Evolutionary conservation across 2,797 vertebrate species (phyloP).

Genomic region (Eulemur albifrons): DNA sequence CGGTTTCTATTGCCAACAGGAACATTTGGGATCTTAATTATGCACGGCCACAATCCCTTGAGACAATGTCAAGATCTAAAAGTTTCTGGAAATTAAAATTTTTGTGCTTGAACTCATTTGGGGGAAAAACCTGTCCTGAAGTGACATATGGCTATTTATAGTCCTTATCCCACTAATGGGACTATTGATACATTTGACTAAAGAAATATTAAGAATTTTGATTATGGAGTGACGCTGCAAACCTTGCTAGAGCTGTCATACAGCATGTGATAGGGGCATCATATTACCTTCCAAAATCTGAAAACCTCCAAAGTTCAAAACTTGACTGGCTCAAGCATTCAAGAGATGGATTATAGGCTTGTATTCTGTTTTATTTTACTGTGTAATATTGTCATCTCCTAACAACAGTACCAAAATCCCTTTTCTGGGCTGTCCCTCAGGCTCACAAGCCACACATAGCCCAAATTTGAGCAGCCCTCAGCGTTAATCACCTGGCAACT

Average conservation of each 20-base stretch:
- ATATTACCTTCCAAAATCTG: not conserved
- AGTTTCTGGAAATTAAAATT: not conserved
- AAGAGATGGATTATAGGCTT: not conserved
- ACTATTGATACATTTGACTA: not conserved
- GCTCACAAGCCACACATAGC: not conserved
- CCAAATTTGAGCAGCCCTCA: not conserved
- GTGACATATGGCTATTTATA: not conserved
- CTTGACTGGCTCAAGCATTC: accelerated
- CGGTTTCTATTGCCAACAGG: not conserved
- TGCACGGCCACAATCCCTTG: not conserved
- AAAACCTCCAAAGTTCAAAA: not conserved
- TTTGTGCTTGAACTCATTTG: not conserved
- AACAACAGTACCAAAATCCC: not conserved
- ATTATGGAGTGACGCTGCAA: not conserved
- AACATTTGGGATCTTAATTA: not conserved
- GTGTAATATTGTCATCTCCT: not conserved
- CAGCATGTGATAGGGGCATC: accelerated
- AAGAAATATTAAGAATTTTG: not conserved
- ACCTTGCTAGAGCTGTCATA: accelerated
- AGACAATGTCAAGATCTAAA: not conserved
- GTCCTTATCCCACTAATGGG: too few relatives aligned
- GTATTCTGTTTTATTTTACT: not conserved
- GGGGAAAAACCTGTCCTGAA: not conserved
- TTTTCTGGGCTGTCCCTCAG: not conserved
- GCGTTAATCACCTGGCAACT: not conserved